Evolutionary conservation across 2,888 invertebrate species (phyloP).

Genomic region (Temnothorax rugatulus): DNA sequence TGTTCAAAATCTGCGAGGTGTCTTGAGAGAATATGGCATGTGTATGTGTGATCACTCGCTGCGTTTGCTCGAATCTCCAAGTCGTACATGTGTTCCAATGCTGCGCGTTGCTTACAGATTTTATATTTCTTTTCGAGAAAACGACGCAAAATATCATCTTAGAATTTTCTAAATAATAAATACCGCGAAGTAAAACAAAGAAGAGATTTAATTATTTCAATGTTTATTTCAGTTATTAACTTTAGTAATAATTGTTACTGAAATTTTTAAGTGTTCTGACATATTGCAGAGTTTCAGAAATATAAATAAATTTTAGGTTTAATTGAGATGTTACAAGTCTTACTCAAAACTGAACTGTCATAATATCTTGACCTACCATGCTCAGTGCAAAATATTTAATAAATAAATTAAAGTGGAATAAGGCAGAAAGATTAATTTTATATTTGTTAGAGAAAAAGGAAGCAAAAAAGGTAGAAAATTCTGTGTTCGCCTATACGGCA

Average conservation of each 20-base stretch:
- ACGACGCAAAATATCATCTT: not conserved
- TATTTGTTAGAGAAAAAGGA: not conserved
- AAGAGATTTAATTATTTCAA: not conserved
- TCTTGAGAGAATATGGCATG: slow-evolving; percentile 34
- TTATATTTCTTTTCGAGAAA: not conserved
- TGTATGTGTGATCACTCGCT: slow-evolving; percentile 20
- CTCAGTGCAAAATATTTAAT: not conserved
- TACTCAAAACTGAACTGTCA: not conserved
- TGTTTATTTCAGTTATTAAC: not conserved
- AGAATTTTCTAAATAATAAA: not conserved
- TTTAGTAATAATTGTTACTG: not conserved
- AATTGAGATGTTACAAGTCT: slow-evolving; percentile 5
- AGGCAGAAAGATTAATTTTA: not conserved
- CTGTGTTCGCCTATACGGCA: too few relatives aligned
- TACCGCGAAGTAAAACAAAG: not conserved
- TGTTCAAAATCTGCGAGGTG: slow-evolving; percentile 29
- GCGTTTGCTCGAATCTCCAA: not conserved
- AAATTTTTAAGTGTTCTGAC: not conserved
- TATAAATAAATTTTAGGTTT: slow-evolving; percentile 11
- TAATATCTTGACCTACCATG: not conserved
- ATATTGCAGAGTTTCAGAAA: not conserved
- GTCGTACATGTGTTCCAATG: not conserved
- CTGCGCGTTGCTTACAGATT: not conserved
- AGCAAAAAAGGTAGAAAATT: not conserved
- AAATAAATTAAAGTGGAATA: not conserved